phyloP scores from a whole-genome alignment of 2,888 invertebrate genomes.

The Belgica antarctica region DNA sequence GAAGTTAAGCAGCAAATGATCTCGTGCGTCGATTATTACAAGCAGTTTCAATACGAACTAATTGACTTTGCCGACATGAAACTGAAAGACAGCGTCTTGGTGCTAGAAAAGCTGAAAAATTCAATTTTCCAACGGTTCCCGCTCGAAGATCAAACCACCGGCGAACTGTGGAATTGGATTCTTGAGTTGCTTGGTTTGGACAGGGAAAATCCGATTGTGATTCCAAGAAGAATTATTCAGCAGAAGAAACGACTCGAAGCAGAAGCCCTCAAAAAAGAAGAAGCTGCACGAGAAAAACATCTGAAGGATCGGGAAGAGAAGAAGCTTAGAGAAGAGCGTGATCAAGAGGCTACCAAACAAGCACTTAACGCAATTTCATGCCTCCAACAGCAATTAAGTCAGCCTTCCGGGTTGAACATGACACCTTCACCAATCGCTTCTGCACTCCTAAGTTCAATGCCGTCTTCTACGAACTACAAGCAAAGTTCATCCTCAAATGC shows the following conservation, averaged over 20 bases:
- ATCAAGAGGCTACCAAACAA: slow-evolving; percentile 41
- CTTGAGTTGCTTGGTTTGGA: slow-evolving; percentile 72
- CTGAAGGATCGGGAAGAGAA: slow-evolving; percentile 22
- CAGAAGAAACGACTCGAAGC: slow-evolving; percentile 47
- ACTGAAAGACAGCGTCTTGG: slow-evolving; percentile 62
- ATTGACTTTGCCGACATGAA: slow-evolving; percentile 61
- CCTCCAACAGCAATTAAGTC: slow-evolving; percentile 53
- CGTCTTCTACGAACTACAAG: slow-evolving; percentile 50
- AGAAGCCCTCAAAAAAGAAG: slow-evolving; percentile 8
- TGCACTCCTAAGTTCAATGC: slow-evolving; percentile 46
- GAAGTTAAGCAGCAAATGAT: slow-evolving; percentile 84
- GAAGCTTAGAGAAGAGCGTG: slow-evolving; percentile 30
- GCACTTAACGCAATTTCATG: slow-evolving; percentile 51
- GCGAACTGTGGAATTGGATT: slow-evolving; percentile 75
- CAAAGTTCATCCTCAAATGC: slow-evolving; percentile 42
- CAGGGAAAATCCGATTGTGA: slow-evolving; percentile 67
- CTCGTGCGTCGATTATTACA: slow-evolving; percentile 80
- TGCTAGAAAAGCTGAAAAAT: slow-evolving; percentile 80
- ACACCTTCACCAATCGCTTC: slow-evolving; percentile 54
- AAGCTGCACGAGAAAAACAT: not conserved
- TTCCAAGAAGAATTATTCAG: slow-evolving; percentile 51
- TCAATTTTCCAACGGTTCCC: slow-evolving; percentile 80
- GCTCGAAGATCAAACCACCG: slow-evolving; percentile 74
- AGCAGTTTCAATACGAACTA: slow-evolving; percentile 63
- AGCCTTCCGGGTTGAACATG: slow-evolving; percentile 55